Conservation (phyloP, 2,113 vertebrate species). For the Pelobates fuscus region DNA sequence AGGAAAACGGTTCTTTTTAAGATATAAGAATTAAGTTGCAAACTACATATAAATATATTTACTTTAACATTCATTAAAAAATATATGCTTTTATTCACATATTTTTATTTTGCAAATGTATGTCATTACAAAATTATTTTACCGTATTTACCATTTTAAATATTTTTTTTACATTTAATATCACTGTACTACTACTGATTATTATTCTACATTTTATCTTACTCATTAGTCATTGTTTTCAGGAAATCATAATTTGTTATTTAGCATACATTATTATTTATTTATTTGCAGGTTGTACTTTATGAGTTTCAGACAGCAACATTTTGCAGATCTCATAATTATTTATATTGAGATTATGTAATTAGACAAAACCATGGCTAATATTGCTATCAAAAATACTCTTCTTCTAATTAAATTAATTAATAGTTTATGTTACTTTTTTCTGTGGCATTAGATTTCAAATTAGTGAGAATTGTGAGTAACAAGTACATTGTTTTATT, state of each 20-base stretch:
- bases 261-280: not conserved
- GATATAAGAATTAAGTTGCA: not conserved
- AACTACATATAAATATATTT: not conserved
- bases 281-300: not conserved
- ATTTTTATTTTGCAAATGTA: not conserved
- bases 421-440: no score
- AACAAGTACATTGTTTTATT: not conserved
- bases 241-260: conserved; percentile 11
- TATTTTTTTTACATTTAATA: no score
- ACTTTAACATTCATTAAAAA: no score
- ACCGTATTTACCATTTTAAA: no score
- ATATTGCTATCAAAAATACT: no score
- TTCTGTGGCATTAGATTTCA: not conserved
- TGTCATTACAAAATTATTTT: no score
- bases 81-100: no score
- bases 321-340: not conserved
- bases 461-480: not conserved
- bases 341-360: not conserved
- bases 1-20: not conserved
- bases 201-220: no score
- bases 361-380: no score
- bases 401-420: no score
- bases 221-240: conserved; percentile 13
- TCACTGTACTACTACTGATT: no score
- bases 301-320: conserved; percentile 1